These are phyloP conservation scores for Cheilosia variabilis DNA, from an alignment of 2,888 invertebrate genomes.

Conservation along the genomic window DNA sequence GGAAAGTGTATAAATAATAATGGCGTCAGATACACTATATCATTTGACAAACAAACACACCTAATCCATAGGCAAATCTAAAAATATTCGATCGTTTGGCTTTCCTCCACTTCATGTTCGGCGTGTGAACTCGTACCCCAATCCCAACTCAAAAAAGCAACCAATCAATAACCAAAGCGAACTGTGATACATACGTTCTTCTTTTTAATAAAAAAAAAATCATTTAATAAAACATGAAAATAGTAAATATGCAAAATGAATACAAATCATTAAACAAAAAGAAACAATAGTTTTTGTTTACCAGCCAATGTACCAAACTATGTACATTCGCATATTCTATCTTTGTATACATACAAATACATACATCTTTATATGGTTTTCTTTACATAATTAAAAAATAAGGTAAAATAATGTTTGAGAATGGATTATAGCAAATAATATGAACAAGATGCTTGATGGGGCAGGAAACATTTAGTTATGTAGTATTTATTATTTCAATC, in stretches of 20 bases:
- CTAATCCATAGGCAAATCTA: too few relatives aligned
- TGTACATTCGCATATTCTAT: background rate
- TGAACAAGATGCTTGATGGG: background rate
- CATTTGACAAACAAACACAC: too few relatives aligned
- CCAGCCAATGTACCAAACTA: slow-evolving; percentile 16
- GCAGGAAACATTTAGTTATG: background rate
- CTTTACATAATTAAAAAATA: slow-evolving; percentile 12
- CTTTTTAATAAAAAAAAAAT: slow-evolving; percentile 18
- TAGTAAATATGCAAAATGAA: slow-evolving; percentile 28
- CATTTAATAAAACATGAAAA: slow-evolving; percentile 46
- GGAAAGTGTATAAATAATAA: too few relatives aligned
- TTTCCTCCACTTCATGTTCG: too few relatives aligned
- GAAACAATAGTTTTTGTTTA: slow-evolving; percentile 8
- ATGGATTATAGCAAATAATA: slow-evolving; percentile 2
- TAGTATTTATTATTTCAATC: too few relatives aligned
- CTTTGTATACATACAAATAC: background rate
- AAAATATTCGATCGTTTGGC: too few relatives aligned
- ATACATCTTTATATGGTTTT: slow-evolving; percentile 1
- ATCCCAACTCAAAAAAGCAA: too few relatives aligned
- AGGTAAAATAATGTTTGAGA: slow-evolving; percentile 18
- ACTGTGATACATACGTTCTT: background rate
- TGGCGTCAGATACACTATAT: too few relatives aligned
- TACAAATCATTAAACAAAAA: slow-evolving; percentile 29
- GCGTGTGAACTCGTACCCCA: too few relatives aligned
- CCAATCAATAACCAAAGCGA: background rate